These are phyloP conservation scores for Diachrysia chrysitis DNA, from an alignment of 2,888 invertebrate species.

Conservation along the genomic window DNA sequence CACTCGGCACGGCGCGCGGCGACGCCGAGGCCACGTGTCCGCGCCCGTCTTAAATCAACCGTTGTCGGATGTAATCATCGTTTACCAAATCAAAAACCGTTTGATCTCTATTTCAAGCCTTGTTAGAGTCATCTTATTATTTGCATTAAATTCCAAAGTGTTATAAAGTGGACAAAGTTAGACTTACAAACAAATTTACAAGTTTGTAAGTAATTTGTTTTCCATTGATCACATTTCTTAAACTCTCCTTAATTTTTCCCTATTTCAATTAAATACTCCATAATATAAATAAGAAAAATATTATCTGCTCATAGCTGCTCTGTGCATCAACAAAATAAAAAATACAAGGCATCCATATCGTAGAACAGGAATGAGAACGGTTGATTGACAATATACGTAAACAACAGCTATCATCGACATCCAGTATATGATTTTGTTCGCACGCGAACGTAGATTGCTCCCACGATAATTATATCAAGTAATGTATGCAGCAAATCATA, in stretches of 20 bases:
- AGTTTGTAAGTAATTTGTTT: neutral
- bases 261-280: neutral
- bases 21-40: slow-evolving; percentile 55
- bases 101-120: slow-evolving; percentile 74
- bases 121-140: slow-evolving; percentile 41
- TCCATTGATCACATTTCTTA: slow-evolving; percentile 5
- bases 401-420: slow-evolving; percentile 69
- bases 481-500: slow-evolving; percentile 85
- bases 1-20: slow-evolving; percentile 54
- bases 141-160: slow-evolving; percentile 40
- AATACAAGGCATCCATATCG: neutral
- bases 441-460: slow-evolving; percentile 75
- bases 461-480: slow-evolving; percentile 85
- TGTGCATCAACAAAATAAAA: neutral
- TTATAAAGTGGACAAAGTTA: slow-evolving; percentile 37
- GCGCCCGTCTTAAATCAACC: slow-evolving; percentile 66
- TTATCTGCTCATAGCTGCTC: neutral
- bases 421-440: slow-evolving; percentile 73
- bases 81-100: slow-evolving; percentile 74
- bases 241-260: neutral
- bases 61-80: slow-evolving; percentile 79
- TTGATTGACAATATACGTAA: slow-evolving; percentile 52
- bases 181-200: neutral
- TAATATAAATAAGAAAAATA: neutral
- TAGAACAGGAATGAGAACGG: slow-evolving; percentile 7